Percentiles rank a stretch among this genome's conserved stretches.
Conservation (phyloP, 2,888 invertebrate genomes). For the Thereva unica region DNA sequence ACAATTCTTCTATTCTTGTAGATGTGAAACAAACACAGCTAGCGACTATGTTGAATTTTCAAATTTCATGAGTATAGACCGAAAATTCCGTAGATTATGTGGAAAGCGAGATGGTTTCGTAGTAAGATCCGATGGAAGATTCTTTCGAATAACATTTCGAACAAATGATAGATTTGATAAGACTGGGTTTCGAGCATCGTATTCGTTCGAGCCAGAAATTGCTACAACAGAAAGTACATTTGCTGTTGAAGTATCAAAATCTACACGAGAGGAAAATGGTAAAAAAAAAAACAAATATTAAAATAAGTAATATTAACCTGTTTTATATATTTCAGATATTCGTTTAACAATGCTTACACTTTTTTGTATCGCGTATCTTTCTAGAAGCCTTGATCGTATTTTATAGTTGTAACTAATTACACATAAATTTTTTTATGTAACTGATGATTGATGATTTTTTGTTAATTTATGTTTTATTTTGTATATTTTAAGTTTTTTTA, state of each 20-base stretch:
- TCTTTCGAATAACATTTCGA: constrained; percentile 92
- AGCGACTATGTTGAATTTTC: constrained; percentile 97
- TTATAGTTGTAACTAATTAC: constrained; percentile 32
- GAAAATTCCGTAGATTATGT: constrained; percentile 87
- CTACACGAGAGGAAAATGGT: neutral
- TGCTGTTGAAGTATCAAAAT: constrained; percentile 36
- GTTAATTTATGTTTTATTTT: constrained; percentile 4
- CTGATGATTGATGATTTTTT: constrained; percentile 11
- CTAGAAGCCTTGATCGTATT: constrained; percentile 15
- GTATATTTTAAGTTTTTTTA: constrained; percentile 1
- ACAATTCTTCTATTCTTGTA: constrained; percentile 53
- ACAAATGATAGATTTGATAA: constrained; percentile 93
- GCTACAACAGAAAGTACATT: constrained; percentile 50
- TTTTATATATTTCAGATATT: constrained; percentile 16
- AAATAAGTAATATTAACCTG: constrained; percentile 2
- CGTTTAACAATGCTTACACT: constrained; percentile 8
- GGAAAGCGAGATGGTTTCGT: constrained; percentile 72
- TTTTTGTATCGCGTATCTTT: constrained; percentile 12
- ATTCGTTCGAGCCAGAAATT: constrained; percentile 76
- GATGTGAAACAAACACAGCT: constrained; percentile 87
- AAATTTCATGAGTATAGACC: constrained; percentile 88
- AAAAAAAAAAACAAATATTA: constrained; percentile 8
- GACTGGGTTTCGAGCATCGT: constrained; percentile 91
- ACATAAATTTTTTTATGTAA: too few species aligned
- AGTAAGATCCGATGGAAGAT: constrained; percentile 85